These are phyloP conservation scores for Drosophila auraria DNA, from an alignment of 1,140 invertebrate genomes.

Conservation along the genomic window DNA sequence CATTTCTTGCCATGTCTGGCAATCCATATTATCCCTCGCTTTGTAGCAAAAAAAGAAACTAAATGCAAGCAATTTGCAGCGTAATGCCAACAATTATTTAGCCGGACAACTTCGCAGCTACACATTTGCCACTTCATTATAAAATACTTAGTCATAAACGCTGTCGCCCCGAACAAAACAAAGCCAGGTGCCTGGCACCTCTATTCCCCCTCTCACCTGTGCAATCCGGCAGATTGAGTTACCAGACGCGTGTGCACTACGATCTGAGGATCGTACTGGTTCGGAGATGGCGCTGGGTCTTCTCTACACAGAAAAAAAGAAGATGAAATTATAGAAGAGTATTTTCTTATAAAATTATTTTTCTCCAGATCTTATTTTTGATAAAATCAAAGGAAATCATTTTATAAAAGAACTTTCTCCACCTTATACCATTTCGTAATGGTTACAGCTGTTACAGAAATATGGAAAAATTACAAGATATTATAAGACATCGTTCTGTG, in stretches of 20 bases:
- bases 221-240: slow-evolving; percentile 51
- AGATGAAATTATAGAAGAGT: not conserved
- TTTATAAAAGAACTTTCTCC: too few species aligned
- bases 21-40: not conserved
- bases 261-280: slow-evolving; percentile 19
- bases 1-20: slow-evolving; percentile 6
- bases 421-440: too few species aligned
- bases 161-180: slow-evolving; percentile 45
- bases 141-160: slow-evolving; percentile 73
- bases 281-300: slow-evolving; percentile 29
- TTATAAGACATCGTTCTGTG: too few species aligned
- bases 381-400: not conserved
- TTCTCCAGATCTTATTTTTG: not conserved
- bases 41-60: not conserved
- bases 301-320: slow-evolving; percentile 6
- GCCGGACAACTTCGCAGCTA: slow-evolving; percentile 35
- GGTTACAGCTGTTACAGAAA: too few species aligned
- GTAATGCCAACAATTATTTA: slow-evolving; percentile 53
- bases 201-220: not conserved
- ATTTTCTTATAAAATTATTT: not conserved
- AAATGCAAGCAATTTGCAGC: slow-evolving; percentile 41
- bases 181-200: slow-evolving; percentile 36
- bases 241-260: slow-evolving; percentile 25
- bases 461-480: too few species aligned
- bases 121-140: slow-evolving; percentile 77